Base-by-base conservation (phyloP, 2,113 vertebrate species). In the Azemiops feae region DNA sequence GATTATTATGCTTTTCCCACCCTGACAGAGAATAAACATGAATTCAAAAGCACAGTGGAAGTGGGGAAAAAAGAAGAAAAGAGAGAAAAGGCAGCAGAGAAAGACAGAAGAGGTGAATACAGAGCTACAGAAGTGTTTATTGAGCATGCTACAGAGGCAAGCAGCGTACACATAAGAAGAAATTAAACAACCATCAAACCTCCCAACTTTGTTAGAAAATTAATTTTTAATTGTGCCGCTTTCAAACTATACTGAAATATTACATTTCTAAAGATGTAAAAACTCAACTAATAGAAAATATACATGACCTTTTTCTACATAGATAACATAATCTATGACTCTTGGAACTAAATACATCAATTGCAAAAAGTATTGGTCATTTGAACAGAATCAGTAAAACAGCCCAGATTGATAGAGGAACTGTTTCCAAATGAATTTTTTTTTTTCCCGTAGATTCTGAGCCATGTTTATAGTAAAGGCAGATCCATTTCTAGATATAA, bases 101-200 rank as follows among this genome's bases (percentile, higher is more conserved):
- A 97, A 98, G 98, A 98, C 98, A 98, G 97, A 98, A 98, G 96
- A 98, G 98, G 98, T 98, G 98, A 98, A 98, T 97, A 98, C 97
- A 98, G 98, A 98, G 98, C 98, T 99, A 98, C 98, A 98, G 98
- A 98, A 98, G 98, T 98, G 98, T 99, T 99, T 99, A 99, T 99
- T 99, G 97, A 98, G 98, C 99, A 99, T 99, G 99, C 99, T 98
- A 99, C 99, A 99, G 98, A 98, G 97, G 98, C 97, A 98, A 99
- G 98, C 98, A 98, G 98, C 98, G 97, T 98, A 98, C 97, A 98
- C 98, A 98, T 96, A 98, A 97, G 97, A 97, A 97, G 97, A 98
- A 98, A 98, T 97, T 98, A 98, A 98, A 98, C 98, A 97, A 98
- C 98, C 97, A 92, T 98, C 98, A 98, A 98, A 98, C 97, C 97